Percentiles rank a stretch among this genome's conserved stretches.
phyloP scores from a whole-genome alignment of 1,140 invertebrate genomes.

The Lordiphosa clarofinis region DNA sequence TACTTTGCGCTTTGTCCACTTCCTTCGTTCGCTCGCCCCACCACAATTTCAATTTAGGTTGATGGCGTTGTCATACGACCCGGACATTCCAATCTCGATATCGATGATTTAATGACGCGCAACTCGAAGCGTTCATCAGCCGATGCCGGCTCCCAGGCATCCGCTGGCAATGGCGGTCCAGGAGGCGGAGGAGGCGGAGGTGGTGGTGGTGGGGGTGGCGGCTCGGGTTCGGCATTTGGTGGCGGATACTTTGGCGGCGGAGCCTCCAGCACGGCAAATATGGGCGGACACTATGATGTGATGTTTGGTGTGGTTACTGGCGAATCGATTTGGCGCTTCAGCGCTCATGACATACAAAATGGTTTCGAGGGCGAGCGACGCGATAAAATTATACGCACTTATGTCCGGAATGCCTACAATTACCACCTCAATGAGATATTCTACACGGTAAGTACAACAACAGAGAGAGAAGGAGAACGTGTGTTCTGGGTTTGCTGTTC shows the following conservation, averaged over 20 bases:
- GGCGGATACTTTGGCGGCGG: conserved; percentile 56
- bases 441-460: conserved; percentile 86
- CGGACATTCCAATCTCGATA: conserved; percentile 81
- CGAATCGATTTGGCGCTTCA: conserved; percentile 90
- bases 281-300: conserved; percentile 85
- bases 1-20: conserved; percentile 16
- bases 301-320: conserved; percentile 92
- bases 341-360: conserved; percentile 88
- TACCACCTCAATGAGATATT: conserved; percentile 98
- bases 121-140: conserved; percentile 72
- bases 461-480: background rate
- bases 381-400: conserved; percentile 94
- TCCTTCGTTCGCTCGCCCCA: conserved; percentile 16
- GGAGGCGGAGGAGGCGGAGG: conserved; percentile 21
- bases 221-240: conserved; percentile 44
- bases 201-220: too few species aligned
- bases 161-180: conserved; percentile 27
- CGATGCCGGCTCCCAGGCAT: conserved; percentile 52
- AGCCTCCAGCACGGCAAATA: conserved; percentile 32
- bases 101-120: conserved; percentile 82
- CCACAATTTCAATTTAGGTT: conserved; percentile 78
- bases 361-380: conserved; percentile 95
- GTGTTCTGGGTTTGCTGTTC: conserved; percentile 6
- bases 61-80: conserved; percentile 80
- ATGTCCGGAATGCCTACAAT: conserved; percentile 95